phyloP scores from a whole-genome alignment of 2,888 invertebrate genomes.

The Heterodera filipjevi region DNA sequence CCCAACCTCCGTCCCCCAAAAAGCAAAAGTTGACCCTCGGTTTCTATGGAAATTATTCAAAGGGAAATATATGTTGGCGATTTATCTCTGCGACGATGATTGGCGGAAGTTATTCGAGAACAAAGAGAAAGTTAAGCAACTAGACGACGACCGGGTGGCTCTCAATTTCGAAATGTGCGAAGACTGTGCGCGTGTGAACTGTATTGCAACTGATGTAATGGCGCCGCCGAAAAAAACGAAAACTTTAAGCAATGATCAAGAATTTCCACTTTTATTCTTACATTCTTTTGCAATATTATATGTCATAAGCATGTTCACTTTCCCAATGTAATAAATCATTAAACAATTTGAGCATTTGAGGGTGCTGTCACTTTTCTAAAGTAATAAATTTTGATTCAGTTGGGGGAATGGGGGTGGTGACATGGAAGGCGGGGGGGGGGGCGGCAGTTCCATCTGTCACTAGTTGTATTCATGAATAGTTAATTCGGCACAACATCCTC shows the following conservation, averaged over 20 bases:
- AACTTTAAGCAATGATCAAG: too few relatives aligned
- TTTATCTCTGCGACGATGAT: not conserved
- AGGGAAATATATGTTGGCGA: not conserved
- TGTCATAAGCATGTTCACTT: too few relatives aligned
- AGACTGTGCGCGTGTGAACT: not conserved
- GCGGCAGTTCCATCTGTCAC: too few relatives aligned
- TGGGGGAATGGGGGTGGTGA: too few relatives aligned
- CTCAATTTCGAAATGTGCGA: not conserved
- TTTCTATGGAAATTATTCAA: not conserved
- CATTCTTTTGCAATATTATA: not conserved
- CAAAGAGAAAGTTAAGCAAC: not conserved
- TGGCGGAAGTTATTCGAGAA: not conserved
- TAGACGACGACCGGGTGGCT: not conserved
- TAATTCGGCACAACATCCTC: too few relatives aligned
- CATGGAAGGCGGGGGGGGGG: too few relatives aligned
- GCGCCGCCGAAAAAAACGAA: not conserved
- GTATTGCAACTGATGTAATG: not conserved
- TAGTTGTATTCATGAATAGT: too few relatives aligned
- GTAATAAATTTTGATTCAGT: too few relatives aligned
- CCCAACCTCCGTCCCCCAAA: not conserved
- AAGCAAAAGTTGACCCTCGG: not conserved
- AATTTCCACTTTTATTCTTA: not conserved
- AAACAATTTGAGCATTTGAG: too few relatives aligned
- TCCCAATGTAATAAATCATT: too few relatives aligned
- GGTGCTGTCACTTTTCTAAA: too few relatives aligned